Evolutionary conservation across 2,888 invertebrate genomes (phyloP).

Genomic region (Labia minor): DNA sequence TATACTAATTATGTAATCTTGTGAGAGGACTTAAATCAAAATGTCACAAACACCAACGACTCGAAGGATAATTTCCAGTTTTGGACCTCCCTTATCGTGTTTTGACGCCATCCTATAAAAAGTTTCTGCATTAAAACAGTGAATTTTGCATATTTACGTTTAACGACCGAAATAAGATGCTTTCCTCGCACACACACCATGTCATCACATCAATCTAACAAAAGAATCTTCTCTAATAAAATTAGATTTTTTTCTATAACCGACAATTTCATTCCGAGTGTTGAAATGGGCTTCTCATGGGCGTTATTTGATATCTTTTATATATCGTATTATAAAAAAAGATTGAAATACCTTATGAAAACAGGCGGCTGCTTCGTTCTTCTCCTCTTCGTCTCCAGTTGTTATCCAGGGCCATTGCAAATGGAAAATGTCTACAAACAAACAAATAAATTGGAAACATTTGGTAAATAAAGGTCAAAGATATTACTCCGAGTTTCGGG

Average conservation of each 20-base stretch:
- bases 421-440: not conserved
- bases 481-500: not conserved
- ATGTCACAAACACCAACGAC: conserved; percentile 5
- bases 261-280: not conserved
- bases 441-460: not conserved
- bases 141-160: conserved; percentile 13
- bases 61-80: not conserved
- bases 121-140: conserved; percentile 13
- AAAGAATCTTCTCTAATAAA: not conserved
- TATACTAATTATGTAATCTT: conserved; percentile 5
- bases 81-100: conserved; percentile 13
- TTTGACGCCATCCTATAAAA: conserved; percentile 13
- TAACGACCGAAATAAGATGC: conserved; percentile 2
- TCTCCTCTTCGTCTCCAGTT: too few relatives aligned
- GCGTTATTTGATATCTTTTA: conserved; percentile 7
- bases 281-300: not conserved
- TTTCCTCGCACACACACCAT: not conserved
- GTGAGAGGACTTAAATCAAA: not conserved
- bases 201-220: not conserved
- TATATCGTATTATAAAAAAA: not conserved
- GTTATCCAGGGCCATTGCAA: too few relatives aligned
- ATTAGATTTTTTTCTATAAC: not conserved
- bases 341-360: conserved; percentile 2
- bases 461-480: not conserved
- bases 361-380: not conserved